Evolutionary conservation across 2,113 vertebrate species (phyloP).

Genomic region (Pangasianodon gigas): DNA sequence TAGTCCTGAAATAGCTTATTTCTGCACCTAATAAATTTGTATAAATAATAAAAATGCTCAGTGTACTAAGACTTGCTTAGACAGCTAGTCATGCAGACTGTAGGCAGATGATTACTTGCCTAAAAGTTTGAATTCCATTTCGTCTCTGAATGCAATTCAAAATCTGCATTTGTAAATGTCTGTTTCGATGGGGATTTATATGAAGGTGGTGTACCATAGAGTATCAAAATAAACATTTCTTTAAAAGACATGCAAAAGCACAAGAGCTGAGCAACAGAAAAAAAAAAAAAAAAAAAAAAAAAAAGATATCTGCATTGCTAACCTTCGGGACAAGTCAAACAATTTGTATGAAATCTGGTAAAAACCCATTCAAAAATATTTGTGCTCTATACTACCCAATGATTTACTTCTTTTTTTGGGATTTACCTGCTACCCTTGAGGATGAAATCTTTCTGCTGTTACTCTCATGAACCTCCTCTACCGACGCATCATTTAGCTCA

Average conservation of each 20-base stretch:
- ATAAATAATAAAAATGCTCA: slow-evolving; percentile 17
- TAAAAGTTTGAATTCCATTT: neutral
- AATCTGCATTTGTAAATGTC: neutral
- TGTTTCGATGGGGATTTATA: neutral
- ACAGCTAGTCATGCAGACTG: neutral
- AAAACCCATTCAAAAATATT: slow-evolving; percentile 52
- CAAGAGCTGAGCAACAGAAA: slow-evolving; percentile 25
- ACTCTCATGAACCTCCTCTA: slow-evolving; percentile 25
- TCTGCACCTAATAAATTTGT: neutral
- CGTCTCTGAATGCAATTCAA: neutral
- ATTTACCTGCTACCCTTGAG: slow-evolving; percentile 37
- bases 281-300: neutral
- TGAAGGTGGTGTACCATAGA: neutral
- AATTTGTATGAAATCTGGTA: slow-evolving; percentile 31
- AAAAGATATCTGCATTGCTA: neutral
- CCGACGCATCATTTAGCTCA: neutral
- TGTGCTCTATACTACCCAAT: slow-evolving; percentile 32
- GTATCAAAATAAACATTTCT: slow-evolving; percentile 27
- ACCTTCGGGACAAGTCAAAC: slow-evolving; percentile 5
- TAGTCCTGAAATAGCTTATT: slow-evolving; percentile 16
- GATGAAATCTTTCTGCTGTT: slow-evolving; percentile 32
- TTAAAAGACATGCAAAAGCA: slow-evolving; percentile 41
- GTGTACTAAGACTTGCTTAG: neutral
- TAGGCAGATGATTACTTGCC: neutral
- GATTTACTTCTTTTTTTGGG: slow-evolving; percentile 47